Base-by-base conservation (phyloP, 2,797 vertebrate species). In the Catostomus latipinnis region DNA sequence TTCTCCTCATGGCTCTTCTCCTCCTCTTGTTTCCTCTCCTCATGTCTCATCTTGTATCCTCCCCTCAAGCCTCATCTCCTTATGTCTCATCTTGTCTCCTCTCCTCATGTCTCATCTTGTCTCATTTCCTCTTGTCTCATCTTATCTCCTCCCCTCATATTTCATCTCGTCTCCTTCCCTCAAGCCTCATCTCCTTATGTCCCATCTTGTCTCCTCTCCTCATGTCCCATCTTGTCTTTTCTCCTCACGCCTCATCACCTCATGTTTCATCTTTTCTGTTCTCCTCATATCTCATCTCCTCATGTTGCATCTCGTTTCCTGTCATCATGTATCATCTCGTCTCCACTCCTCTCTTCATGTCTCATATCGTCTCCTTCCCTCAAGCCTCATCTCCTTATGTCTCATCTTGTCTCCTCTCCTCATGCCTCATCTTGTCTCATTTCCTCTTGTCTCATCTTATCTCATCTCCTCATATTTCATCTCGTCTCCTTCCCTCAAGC, bases 301-400 rank as follows among this genome's bases (percentile, higher is more conserved):
- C 18, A 43, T 50, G n/a, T 43, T 84, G 90, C 78, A 76, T 68
- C 60, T 73, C 66, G 60, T 75, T 80, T 83, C 60, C 81, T 76
- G 73, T 85, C 79, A 62, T 76, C 84, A 89, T 87, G 90, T 91
- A 89, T 92, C 88, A 85, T 6, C 16, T 77, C 65, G 81, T 88
- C 85, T 85, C 80, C 81, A 9, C 45, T 71, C 52, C n/a, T 90
- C 82, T 81, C 56, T 61, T 71, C 74, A 52, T 75, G 1, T 69
- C 9, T 53, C 49, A 12, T 22, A 6, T 5, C 14, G 9, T 57
- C 7, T 43, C 10, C 6, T 57, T 22, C 9, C 6, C 49, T 53
- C 67, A 84, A 22, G 22, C 22, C 22, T 22, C 22, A 22, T 22
- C 22, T 22, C 22, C 22, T 22, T 22, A 22, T 22, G 22, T 85